Evolutionary conservation across 1,140 invertebrate species (phyloP).

Genomic region (Panulirus ornatus): DNA sequence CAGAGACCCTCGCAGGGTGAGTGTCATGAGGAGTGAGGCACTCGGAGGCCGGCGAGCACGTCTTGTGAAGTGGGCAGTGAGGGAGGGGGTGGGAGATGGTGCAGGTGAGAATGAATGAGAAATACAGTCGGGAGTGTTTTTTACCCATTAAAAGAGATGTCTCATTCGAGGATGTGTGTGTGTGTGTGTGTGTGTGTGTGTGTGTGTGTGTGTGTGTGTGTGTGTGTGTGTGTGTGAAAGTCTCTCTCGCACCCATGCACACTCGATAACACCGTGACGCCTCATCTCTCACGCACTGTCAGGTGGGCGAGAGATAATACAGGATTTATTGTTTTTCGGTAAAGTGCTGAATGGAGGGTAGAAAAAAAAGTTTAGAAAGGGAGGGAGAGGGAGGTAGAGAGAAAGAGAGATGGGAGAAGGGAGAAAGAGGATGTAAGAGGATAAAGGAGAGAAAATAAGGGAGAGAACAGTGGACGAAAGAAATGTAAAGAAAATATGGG

Average conservation of each 20-base stretch:
- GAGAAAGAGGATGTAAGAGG: slow-evolving; percentile 8
- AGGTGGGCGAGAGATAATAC: no score
- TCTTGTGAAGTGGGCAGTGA: no score
- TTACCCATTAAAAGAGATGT: neutral
- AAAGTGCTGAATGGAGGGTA: neutral
- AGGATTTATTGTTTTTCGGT: no score
- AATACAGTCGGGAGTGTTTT: neutral
- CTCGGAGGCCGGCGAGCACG: no score
- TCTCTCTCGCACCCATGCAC: neutral
- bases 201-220: slow-evolving; percentile 29
- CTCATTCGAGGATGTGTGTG: neutral
- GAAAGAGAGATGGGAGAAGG: neutral
- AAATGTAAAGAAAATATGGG: no score
- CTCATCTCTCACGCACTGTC: no score
- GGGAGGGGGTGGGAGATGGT: neutral
- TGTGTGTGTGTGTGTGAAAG: neutral
- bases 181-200: slow-evolving; percentile 2
- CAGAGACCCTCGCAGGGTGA: neutral
- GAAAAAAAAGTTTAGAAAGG: neutral
- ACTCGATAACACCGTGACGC: no score
- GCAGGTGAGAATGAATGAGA: neutral
- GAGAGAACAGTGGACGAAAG: no score
- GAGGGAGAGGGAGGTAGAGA: neutral
- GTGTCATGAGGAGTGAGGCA: neutral
- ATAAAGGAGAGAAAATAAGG: neutral